Conservation (phyloP, 2,888 invertebrate species). For the Petrophora chlorosata region DNA sequence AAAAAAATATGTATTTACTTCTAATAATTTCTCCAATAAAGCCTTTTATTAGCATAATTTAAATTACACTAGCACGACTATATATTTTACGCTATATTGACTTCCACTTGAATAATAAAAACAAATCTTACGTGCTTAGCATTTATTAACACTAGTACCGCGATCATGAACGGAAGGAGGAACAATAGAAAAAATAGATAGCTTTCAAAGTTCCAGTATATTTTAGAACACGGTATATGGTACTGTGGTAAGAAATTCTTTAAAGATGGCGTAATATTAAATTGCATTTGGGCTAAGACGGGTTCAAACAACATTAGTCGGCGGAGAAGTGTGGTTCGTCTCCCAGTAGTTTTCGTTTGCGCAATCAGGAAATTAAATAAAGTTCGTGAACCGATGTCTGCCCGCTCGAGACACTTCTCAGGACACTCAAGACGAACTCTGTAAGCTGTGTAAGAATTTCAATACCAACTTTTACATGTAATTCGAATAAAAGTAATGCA, state of each 20-base stretch:
- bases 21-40: no score
- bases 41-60: no score
- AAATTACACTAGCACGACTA: no score
- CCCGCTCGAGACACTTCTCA: slow-evolving; percentile 26
- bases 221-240: neutral
- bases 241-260: slow-evolving; percentile 15
- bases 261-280: slow-evolving; percentile 52
- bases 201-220: no score
- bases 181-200: no score
- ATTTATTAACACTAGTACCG: no score
- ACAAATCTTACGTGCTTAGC: no score
- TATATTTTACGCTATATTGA: no score
- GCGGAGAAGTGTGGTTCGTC: slow-evolving; percentile 45
- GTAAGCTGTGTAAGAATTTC: slow-evolving; percentile 15
- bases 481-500: slow-evolving; percentile 15
- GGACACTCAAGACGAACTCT: slow-evolving; percentile 13
- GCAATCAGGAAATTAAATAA: slow-evolving; percentile 71
- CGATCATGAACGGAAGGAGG: no score
- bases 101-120: no score
- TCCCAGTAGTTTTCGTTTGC: slow-evolving; percentile 56
- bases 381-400: slow-evolving; percentile 50
- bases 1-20: no score
- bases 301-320: slow-evolving; percentile 53
- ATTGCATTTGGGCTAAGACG: slow-evolving; percentile 42
- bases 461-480: slow-evolving; percentile 27